Evolutionary conservation across 1,140 invertebrate genomes (phyloP).

Genomic region (Papilio xuthus): DNA sequence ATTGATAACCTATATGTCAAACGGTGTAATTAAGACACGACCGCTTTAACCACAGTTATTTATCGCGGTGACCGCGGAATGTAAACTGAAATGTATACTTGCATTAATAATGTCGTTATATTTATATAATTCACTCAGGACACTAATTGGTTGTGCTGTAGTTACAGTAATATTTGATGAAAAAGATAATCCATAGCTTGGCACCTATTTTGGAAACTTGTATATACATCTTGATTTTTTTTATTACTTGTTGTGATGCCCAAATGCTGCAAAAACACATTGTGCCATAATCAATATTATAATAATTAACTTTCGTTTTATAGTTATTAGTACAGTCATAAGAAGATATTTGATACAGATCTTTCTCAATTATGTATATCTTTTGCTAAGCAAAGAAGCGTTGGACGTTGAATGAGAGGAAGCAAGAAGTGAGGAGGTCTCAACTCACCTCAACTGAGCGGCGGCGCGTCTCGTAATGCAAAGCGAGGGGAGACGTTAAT

Average conservation of each 20-base stretch:
- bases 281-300: too few species aligned
- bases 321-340: background rate
- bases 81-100: constrained; percentile 25
- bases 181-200: background rate
- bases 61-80: constrained; percentile 31
- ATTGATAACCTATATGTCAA: constrained; percentile 15
- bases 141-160: background rate
- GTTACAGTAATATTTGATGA: background rate
- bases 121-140: background rate
- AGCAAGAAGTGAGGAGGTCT: constrained; percentile 54
- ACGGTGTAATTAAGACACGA: constrained; percentile 17
- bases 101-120: background rate
- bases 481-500: constrained; percentile 78
- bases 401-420: constrained; percentile 42
- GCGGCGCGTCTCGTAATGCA: constrained; percentile 64
- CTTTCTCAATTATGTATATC: background rate
- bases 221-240: too few species aligned
- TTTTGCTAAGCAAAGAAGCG: constrained; percentile 1
- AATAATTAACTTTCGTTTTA: background rate
- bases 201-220: background rate
- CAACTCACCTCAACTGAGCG: constrained; percentile 60
- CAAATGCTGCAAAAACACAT: too few species aligned
- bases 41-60: constrained; percentile 29
- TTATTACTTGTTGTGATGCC: too few species aligned
- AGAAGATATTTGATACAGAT: background rate